Evolutionary conservation across 1,140 invertebrate species (phyloP), one percentile per base, ranked within the genome.

Genomic region (Melitaea cinxia): DNA sequence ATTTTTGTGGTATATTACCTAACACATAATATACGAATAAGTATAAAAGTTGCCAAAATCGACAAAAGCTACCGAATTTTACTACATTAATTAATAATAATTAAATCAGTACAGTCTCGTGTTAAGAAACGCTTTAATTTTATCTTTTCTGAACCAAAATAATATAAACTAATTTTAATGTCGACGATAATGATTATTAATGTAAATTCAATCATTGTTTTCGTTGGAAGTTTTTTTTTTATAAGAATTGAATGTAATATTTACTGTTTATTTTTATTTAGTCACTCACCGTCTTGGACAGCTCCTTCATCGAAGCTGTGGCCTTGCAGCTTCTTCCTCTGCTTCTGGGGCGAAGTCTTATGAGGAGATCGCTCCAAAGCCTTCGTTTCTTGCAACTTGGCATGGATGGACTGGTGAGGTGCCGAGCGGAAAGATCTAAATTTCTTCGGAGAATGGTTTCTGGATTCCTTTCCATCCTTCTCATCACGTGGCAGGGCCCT

Each of bases 381-480:
- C 75, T 87, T 89, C 9, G 90, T 87, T 77, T 92, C 91, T 45
- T 91, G 89, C 5, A 91, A 75, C 73, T 92, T 92, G 23, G 89
- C 90, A 67, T 92, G 90, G 72, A 92, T 91, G 63, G 89, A 91
- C 74, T 92, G 91, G 70, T 92, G 90, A 12, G 91, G 91, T 17
- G 90, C 90, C 10, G 91, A 92, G 49, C 84, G 78, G 88, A 92
- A 92, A 35, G 90, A 91, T 21, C 87, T 80, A 66, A 83, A 91
- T 86, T 95, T 95, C 75, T 94, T 94, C 35, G 95, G 94, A 12
- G 92, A 94, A 17, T 81, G 84, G 35, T 81, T 84, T 82, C 96
- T 96, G 72, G 95, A 95, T 75, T 95, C 96, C 85, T 97, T 96
- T 72, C 95, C 95, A 59, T 97, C 96, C 81, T 97, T 97, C 79